Percentiles rank a stretch among this genome's conserved stretches.
These are phyloP conservation scores for Urocitellus parryii DNA, from an alignment of 2,113 vertebrate species.

Conservation along the genomic window DNA sequence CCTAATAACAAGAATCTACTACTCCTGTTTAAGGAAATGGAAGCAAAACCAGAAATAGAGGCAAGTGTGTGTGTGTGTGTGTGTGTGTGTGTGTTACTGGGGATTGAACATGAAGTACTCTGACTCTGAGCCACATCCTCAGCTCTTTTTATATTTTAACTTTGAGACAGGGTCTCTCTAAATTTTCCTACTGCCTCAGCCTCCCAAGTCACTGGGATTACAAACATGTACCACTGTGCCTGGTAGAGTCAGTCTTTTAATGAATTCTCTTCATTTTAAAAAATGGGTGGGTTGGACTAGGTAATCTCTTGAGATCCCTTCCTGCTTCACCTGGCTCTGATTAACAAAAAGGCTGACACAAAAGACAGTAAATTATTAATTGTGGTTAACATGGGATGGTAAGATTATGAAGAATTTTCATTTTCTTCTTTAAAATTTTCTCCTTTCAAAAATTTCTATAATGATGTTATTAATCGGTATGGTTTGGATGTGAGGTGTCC, in stretches of 20 bases:
- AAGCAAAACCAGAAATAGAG: constrained; percentile 52
- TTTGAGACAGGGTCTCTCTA: not conserved
- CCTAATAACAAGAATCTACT: not conserved
- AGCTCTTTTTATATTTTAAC: not conserved
- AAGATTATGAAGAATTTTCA: constrained; percentile 26
- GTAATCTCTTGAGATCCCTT: constrained; percentile 5
- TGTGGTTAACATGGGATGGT: not conserved
- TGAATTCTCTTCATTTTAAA: constrained; percentile 21
- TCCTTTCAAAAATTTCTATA: not conserved
- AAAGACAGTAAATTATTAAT: not conserved
- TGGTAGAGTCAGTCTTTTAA: not conserved
- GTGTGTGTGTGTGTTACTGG: not conserved
- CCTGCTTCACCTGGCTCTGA: not conserved
- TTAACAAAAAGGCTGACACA: constrained; percentile 8
- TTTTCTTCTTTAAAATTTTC: constrained; percentile 33
- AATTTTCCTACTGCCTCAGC: not conserved
- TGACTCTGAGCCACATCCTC: not conserved
- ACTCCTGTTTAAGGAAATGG: constrained; percentile 2
- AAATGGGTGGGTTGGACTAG: not conserved
- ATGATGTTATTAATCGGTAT: constrained; percentile 9
- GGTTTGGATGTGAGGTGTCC: too few species aligned
- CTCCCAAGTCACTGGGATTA: not conserved
- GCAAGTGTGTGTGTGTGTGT: not conserved
- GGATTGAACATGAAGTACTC: not conserved
- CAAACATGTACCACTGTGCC: not conserved